Conservation (phyloP, 2,888 invertebrate species). For the Geophilus truncorum region DNA sequence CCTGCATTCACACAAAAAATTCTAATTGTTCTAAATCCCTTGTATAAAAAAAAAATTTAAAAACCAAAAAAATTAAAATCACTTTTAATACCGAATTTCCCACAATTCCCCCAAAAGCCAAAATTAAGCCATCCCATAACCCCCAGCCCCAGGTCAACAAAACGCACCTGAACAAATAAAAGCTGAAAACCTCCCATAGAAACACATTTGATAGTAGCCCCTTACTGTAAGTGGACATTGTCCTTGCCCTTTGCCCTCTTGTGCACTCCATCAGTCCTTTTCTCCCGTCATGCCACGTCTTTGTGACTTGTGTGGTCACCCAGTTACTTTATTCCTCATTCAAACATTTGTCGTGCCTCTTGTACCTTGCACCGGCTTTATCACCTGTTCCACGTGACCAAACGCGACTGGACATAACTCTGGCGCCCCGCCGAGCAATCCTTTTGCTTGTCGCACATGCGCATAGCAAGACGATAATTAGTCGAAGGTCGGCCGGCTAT, state of each 20-base stretch:
- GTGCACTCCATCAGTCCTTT: neutral
- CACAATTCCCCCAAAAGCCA: no score
- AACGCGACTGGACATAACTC: neutral
- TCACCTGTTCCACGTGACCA: conserved; percentile 10
- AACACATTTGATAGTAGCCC: neutral
- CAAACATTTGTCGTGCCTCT: neutral
- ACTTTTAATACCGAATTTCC: no score
- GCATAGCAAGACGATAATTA: neutral
- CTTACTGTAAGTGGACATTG: neutral
- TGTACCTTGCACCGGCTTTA: neutral
- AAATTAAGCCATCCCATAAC: no score
- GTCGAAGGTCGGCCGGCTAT: conserved; percentile 10
- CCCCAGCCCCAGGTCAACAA: neutral
- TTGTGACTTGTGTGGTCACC: neutral
- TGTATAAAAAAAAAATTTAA: no score
- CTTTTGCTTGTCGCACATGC: neutral
- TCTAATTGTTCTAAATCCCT: no score
- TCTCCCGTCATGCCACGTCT: neutral
- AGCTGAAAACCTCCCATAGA: neutral
- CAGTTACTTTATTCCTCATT: neutral
- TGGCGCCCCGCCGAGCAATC: neutral
- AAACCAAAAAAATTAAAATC: no score
- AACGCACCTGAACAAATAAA: neutral
- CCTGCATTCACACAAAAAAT: no score
- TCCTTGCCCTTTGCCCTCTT: neutral